Percentiles rank a stretch among this genome's conserved stretches.
These are phyloP conservation scores for Temnothorax ravouxi DNA, from an alignment of 2,888 invertebrate genomes.

Conservation along the genomic window DNA sequence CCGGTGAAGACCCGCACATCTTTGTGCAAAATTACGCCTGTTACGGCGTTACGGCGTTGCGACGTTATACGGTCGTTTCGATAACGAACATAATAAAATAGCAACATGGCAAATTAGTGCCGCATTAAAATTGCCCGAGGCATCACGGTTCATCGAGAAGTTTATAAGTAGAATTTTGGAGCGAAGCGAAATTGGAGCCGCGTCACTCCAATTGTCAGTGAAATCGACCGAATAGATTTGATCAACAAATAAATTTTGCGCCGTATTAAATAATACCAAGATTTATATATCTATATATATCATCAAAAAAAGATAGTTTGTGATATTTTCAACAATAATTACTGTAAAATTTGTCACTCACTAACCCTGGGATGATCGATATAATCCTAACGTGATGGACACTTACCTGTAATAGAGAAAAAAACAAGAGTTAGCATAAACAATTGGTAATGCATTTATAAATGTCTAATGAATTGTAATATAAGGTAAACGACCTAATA, in stretches of 20 bases:
- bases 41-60: background rate
- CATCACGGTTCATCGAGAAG: background rate
- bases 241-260: conserved; percentile 2
- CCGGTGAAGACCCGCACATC: background rate
- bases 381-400: background rate
- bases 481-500: no score
- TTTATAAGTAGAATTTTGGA: background rate
- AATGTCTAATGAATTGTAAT: background rate
- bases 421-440: background rate
- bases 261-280: background rate
- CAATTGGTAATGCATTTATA: background rate
- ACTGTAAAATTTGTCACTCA: conserved; percentile 4
- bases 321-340: background rate
- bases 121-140: background rate
- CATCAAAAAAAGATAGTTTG: background rate
- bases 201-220: background rate
- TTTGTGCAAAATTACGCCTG: background rate
- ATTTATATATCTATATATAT: background rate
- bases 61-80: background rate
- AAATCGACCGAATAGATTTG: background rate
- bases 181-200: background rate
- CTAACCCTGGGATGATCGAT: background rate
- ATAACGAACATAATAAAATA: background rate
- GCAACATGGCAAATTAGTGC: background rate
- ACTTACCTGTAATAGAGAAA: conserved; percentile 43